These are phyloP conservation scores for Jaculus jaculus DNA, from an alignment of 2,113 vertebrate genomes.

Conservation along the genomic window DNA sequence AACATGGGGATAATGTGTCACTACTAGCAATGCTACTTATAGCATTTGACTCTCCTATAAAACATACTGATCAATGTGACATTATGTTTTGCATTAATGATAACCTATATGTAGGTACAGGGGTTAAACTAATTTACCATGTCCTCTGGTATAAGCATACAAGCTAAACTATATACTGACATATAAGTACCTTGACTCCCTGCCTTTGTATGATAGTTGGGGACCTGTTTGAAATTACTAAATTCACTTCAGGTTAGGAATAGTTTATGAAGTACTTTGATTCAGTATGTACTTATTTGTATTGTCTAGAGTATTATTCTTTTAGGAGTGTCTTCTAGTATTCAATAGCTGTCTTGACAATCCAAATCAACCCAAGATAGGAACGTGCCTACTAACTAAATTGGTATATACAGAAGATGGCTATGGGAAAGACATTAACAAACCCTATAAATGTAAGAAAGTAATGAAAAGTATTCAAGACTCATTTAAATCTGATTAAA, in stretches of 20 bases:
- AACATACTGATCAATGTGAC: background rate
- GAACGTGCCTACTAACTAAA: background rate
- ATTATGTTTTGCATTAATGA: background rate
- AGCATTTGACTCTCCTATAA: background rate
- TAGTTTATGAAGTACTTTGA: background rate
- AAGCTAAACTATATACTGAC: background rate
- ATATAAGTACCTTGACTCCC: background rate
- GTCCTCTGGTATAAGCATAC: background rate
- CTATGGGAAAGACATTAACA: background rate
- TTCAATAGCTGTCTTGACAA: background rate
- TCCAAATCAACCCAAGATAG: background rate
- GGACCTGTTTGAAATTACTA: conserved; percentile 32
- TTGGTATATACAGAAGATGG: background rate
- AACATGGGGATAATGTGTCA: background rate
- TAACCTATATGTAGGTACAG: background rate
- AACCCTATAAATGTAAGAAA: background rate
- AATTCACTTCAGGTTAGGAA: background rate
- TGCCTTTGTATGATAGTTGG: background rate
- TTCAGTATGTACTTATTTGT: background rate
- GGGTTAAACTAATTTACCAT: background rate
- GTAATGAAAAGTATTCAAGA: background rate
- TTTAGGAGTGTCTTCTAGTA: background rate
- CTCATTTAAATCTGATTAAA: background rate
- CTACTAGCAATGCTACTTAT: background rate
- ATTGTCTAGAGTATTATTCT: background rate